Base-by-base conservation (phyloP, 2,888 invertebrate genomes). In the Elysia crispata region DNA sequence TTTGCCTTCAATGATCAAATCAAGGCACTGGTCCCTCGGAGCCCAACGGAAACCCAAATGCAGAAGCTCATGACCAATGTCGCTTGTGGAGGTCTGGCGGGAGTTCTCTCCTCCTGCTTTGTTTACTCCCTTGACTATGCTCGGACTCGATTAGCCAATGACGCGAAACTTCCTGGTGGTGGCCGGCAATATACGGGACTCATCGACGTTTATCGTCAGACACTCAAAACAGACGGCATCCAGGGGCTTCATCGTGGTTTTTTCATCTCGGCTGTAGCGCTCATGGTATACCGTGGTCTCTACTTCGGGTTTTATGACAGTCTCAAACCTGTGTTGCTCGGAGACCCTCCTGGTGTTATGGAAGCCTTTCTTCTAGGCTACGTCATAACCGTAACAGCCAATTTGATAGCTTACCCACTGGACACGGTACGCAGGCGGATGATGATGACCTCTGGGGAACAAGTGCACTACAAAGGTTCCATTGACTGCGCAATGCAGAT, bases 371-470 rank as follows among this genome's bases (percentile, higher is more conserved):
- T 81, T 13, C 85, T 92, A 8, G 91, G 91, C 66, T 92, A 91
- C 77, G 87, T 83, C 91, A 96, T 96, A 83, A 97, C 96, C 83
- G 95, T 97, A 81, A 94, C 96, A 83, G 96, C 98, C 83, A 98
- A 98, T 91, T 95, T 98, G 92, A 95, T 97, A 83, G 97, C 97
- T 64, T 98, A 98, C 94, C 98, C 98, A 90, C 96, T 98, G 94
- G 98, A 98, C 93, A 98, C 98, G 49, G 90, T 93, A 75, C 95
- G 98, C 92, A 95, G 98, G 93, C 97, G 98, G 97, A 98, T 98
- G 98, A 98, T 98, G 98, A 97, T 97, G 94, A 97, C 97, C 88
- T 72, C 41, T 54, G 91, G 91, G 25, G 85, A 90, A 84, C 89
- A 90, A 67, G 90, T 90, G 76, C 91, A 92, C 83, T 92, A 92